Percentiles rank a stretch among this genome's conserved stretches.
phyloP scores from a whole-genome alignment of 2,888 invertebrate species.

The Lycaena phlaeas region DNA sequence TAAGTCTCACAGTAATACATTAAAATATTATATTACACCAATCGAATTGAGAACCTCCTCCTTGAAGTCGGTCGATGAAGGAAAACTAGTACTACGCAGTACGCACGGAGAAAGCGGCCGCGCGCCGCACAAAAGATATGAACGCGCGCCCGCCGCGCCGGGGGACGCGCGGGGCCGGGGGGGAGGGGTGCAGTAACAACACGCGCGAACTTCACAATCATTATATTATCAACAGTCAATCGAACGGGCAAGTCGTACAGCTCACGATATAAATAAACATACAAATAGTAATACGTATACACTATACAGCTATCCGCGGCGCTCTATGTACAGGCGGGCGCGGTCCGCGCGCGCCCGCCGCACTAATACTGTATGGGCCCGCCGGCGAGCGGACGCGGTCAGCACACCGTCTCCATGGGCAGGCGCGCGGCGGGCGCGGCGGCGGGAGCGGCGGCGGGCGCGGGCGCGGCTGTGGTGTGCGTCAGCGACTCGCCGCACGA shows the following conservation, averaged over 20 bases:
- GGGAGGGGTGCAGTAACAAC: slow-evolving; percentile 3
- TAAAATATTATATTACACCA: too few species aligned
- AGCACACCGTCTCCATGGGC: slow-evolving; percentile 77
- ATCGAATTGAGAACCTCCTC: too few species aligned
- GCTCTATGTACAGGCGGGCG: slow-evolving; percentile 24
- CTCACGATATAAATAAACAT: slow-evolving; percentile 26
- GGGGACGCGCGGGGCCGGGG: slow-evolving; percentile 14
- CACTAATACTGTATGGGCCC: slow-evolving; percentile 60
- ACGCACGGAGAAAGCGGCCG: slow-evolving; percentile 22
- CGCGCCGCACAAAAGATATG: slow-evolving; percentile 35
- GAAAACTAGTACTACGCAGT: too few species aligned
- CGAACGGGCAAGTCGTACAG: slow-evolving; percentile 30
- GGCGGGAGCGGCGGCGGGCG: slow-evolving; percentile 71
- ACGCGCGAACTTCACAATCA: slow-evolving; percentile 26
- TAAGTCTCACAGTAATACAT: too few species aligned
- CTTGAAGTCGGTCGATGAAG: too few species aligned
- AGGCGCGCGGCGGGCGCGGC: slow-evolving; percentile 58
- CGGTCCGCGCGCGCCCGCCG: slow-evolving; percentile 14
- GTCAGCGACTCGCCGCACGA: slow-evolving; percentile 85
- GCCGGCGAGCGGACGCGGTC: slow-evolving; percentile 40
- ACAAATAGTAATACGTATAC: slow-evolving; percentile 24
- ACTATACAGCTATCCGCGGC: slow-evolving; percentile 21
- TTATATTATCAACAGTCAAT: slow-evolving; percentile 49
- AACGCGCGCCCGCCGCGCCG: slow-evolving; percentile 29
- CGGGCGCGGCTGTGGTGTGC: slow-evolving; percentile 78